Base-by-base conservation (phyloP, 2,888 invertebrate genomes). In the Dolichomitus sp. region DNA sequence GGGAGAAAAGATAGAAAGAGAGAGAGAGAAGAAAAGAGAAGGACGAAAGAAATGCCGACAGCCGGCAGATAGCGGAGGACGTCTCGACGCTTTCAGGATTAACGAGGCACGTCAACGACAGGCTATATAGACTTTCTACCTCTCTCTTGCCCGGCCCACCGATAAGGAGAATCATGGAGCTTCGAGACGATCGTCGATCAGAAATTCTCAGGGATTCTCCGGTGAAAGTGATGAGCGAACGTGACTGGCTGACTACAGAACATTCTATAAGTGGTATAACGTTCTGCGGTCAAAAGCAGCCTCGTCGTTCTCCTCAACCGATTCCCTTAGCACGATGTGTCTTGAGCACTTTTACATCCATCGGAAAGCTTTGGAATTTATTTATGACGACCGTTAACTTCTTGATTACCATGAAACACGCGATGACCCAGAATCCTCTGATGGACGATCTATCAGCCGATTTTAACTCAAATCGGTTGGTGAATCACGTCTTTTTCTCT, bases 151-250 rank as follows among this genome's bases (percentile, higher is more conserved):
- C 59, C 45, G 6, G 59, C 48, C 40, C 72, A 57, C 19, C 68
- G 69, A 83, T 77, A 73, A 66, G 33, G 65, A 65, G 61, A 61
- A 80, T 23, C 48, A 59, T 37, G 45, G 57, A 76, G 54, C 42
- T 33, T 72, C 27, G 77, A 63, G 78, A 59, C 50, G 76, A 73
- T 75, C 70, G 48, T 30, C 69, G 61, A 83, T 78, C 70, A 52
- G 75, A 63, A 80, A 81, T 83, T 80, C 72, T 52, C 63, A 48
- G n/a, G 48, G 78, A 54, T 78, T 57, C 70, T 57, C 40, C 23
- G 65, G 65, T 63, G 59, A 80, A 77, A 63, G 74, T 74, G 59
- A 79, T 66, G 79, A 78, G 27, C 40, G 79, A 63, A 84, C 85
- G 81, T 81, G 77, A 74, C 70, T 33, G 75, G 57, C 30, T 30